Percentiles rank a stretch among this genome's conserved stretches.
phyloP scores from a whole-genome alignment of 2,797 vertebrate genomes.

The Mustela erminea region DNA sequence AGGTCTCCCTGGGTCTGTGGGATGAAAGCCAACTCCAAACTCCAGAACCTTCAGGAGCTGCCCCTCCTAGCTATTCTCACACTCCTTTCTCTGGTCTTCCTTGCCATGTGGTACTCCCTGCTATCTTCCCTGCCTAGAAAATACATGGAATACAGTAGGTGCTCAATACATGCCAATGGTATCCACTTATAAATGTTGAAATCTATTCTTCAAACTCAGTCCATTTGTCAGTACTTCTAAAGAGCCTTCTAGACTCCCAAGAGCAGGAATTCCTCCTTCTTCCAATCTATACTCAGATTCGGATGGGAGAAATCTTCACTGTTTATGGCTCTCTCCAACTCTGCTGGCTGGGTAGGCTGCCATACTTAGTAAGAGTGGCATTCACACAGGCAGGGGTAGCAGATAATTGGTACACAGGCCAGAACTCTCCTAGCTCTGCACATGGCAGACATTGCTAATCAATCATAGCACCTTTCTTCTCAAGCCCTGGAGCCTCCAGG shows the following conservation, averaged over 20 bases:
- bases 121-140: neutral
- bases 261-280: neutral
- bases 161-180: neutral
- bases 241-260: neutral
- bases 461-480: neutral
- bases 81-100: neutral
- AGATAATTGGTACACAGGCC: neutral
- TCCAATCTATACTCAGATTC: accelerated
- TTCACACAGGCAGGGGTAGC: neutral
- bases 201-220: neutral
- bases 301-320: neutral
- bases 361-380: too few relatives aligned
- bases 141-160: neutral
- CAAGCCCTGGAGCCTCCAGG: neutral
- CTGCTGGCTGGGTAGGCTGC: neutral
- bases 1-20: neutral
- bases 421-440: neutral
- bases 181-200: neutral
- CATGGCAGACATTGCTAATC: slow-evolving; percentile 59
- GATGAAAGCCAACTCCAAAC: neutral
- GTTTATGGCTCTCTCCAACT: neutral
- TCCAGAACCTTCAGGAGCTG: neutral
- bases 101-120: neutral
- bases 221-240: neutral
- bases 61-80: neutral